Evolutionary conservation across 92 coral and sea anemone genomes (phyloP).

Genomic region (Epizoanthus scotinus): DNA sequence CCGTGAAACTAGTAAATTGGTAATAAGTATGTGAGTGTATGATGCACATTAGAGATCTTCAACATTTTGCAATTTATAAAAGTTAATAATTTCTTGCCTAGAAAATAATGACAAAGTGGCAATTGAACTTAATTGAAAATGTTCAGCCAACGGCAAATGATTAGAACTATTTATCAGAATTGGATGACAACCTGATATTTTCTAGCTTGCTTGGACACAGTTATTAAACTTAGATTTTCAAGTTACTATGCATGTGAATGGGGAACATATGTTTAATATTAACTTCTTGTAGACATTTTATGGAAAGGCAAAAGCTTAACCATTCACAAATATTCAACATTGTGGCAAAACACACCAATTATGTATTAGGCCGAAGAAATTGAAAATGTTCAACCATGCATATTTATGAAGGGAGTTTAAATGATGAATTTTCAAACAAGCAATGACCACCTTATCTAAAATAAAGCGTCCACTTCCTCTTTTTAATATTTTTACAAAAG

Average conservation of each 20-base stretch:
- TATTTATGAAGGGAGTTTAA: slow-evolving; percentile 24
- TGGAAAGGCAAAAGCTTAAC: background rate
- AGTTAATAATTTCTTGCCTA: background rate
- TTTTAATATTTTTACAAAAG: slow-evolving; percentile 31
- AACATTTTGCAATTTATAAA: slow-evolving; percentile 8
- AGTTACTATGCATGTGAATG: background rate
- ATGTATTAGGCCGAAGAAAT: slow-evolving; percentile 27
- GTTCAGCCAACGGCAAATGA: slow-evolving; percentile 3
- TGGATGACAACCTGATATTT: background rate
- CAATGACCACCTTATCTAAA: slow-evolving; percentile 14
- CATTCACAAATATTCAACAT: slow-evolving; percentile 23
- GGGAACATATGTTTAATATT: background rate
- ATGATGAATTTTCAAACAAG: slow-evolving; percentile 33
- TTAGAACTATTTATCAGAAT: background rate
- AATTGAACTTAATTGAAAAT: slow-evolving; percentile 20
- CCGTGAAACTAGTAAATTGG: too few species aligned
- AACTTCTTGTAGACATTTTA: background rate
- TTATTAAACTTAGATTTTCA: background rate
- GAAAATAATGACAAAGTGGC: background rate
- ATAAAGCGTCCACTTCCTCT: slow-evolving; percentile 35
- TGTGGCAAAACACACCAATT: slow-evolving; percentile 36
- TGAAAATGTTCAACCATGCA: slow-evolving; percentile 30
- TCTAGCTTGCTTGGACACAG: too few species aligned
- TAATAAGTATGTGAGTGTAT: background rate
- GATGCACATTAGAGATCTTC: background rate